Base-by-base conservation (phyloP, 2,888 invertebrate species). In the Drosophila prostipennis region DNA sequence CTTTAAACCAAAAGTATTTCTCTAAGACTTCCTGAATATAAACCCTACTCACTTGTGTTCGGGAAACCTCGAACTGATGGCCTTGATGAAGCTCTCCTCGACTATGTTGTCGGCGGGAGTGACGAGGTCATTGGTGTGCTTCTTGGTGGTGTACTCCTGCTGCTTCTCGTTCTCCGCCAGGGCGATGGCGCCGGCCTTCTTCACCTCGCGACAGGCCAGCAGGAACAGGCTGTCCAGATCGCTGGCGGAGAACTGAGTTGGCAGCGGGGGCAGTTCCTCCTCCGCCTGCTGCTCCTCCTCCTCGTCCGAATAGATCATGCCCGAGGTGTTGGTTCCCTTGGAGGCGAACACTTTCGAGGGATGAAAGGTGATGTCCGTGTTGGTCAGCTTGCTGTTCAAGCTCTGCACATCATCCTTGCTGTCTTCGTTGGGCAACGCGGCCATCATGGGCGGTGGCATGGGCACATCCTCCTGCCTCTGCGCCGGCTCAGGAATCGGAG, bases 301-400 rank as follows among this genome's bases (percentile, higher is more conserved):
- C n/a, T 34, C 19, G 6, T 54, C 68, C 3, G 59, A 23, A 6
- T 56, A 74, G 7, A 74, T 26, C 11, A 55, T n/a, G 5, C 67
- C 79, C 0, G 69, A 39, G 0, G 72, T 72, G 36, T 79, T 81
- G n/a, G 85, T 81, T 2, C 58, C 75, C 56, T 85, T 81, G n/a
- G 57, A 23, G 3, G 77, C 72, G n/a, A 32, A 81, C 39, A 46
- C 49, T 32, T 85, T 81, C 0, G 72, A 63, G 0, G 81, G 85
- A 72, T 81, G 58, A 3, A 79, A 75, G 7, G 63, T 61, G 2
- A 79, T 23, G 14, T 79, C 85, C 2, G 81, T 81, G 23, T 81
- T 81, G n/a, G 52, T 72, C 8, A 26, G 6, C 26, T 67, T 76
- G 6, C 54, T 67, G 0, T 51, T 8, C n/a, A 36, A 5, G 37